Evolutionary conservation across 2,113 vertebrate genomes (phyloP), one percentile per base, ranked within the genome.

Genomic region (Thunnus maccoyii): DNA sequence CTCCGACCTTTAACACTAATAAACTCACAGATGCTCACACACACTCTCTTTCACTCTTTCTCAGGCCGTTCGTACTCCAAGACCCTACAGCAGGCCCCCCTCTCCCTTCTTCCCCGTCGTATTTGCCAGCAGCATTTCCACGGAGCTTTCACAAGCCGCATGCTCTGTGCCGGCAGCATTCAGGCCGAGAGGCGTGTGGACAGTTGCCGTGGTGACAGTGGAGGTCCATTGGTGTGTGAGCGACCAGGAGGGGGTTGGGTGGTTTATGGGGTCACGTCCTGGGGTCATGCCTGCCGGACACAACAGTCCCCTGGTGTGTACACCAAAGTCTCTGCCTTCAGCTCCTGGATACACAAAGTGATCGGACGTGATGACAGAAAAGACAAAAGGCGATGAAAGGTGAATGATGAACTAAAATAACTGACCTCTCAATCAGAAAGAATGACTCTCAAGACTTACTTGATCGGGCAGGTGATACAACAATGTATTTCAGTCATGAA

Each of bases 141-240:
- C 7, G 89, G 91, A 1, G 96, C 95, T 41, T 99, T 99, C 92
- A 99, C 98, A 0, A 94, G 96, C 61, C 96, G 98, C 75, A 99
- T 99, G 98, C 96, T 99, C 7, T 99, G 98, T 32, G 98, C 97
- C 1, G 98, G 98, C 52, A 97, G 94, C 3, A 76, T 89, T 16
- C 94, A 94, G 12, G 90, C 95, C 2, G 96, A 96, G 67, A 94
- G 72, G n/a, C 96, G 94, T 0, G 97, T 97, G 72, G 98, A 99
- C 87, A 99, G 97, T 93, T 99, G 98, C 82, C 97, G 99, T 12
- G 98, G 98, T 5, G 98, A 99, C 93, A 99, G 98, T 0, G 98
- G 98, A 0, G 98, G 98, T 18, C 98, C 98, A 0, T 87, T 99
- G 72, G 95, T 98, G 94, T 99, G 98, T 9, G 95, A 99, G 87